phyloP scores from a whole-genome alignment of 2,888 invertebrate species.

The Andricus quercusramuli region DNA sequence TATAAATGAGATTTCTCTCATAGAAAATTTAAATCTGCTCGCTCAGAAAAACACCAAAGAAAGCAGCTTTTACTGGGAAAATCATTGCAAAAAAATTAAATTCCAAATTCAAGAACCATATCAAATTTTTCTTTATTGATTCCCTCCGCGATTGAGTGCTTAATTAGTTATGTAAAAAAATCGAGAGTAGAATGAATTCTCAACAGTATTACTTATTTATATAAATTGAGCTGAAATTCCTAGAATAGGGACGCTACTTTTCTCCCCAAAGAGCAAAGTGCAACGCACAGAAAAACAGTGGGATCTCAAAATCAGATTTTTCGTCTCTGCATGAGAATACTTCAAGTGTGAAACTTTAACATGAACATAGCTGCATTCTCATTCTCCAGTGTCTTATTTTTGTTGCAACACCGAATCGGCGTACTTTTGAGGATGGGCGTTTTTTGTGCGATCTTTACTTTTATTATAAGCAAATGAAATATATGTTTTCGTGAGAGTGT shows the following conservation, averaged over 20 bases:
- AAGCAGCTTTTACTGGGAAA: not conserved
- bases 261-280: not conserved
- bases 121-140: not conserved
- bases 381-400: too few relatives aligned
- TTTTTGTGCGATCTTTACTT: not conserved
- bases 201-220: slow-evolving; percentile 30
- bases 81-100: not conserved
- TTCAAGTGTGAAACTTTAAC: too few relatives aligned
- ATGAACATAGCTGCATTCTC: too few relatives aligned
- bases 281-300: not conserved
- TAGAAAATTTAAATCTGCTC: not conserved
- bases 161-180: not conserved
- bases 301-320: too few relatives aligned
- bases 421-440: too few relatives aligned
- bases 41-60: slow-evolving; percentile 21
- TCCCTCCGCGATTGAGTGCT: slow-evolving; percentile 1
- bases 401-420: too few relatives aligned
- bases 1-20: not conserved
- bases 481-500: not conserved
- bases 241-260: not conserved
- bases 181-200: not conserved
- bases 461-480: slow-evolving; percentile 16
- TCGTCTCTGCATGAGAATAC: too few relatives aligned
- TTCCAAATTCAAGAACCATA: not conserved
- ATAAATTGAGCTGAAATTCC: slow-evolving; percentile 7